A percentile compares a stretch with the other conserved stretches of the same genome.
Evolutionary conservation across 1,140 invertebrate genomes (phyloP).

Genomic region (Dendroctonus ponderosae): DNA sequence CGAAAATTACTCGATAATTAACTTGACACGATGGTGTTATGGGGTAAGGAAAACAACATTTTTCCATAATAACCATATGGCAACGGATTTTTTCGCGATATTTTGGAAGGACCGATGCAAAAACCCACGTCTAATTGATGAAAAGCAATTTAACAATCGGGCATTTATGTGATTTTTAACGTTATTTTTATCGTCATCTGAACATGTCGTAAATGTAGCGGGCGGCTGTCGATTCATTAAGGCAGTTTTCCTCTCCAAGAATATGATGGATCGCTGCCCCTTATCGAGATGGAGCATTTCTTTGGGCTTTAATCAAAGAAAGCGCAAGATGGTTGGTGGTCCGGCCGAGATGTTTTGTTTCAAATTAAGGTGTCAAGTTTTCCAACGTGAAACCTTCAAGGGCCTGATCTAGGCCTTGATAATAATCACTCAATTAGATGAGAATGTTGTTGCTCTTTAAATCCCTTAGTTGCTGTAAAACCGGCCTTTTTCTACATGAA

Average conservation of each 20-base stretch:
- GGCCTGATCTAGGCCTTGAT: too few relatives aligned
- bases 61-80: too few relatives aligned
- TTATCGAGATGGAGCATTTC: slow-evolving; percentile 41
- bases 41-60: too few relatives aligned
- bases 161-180: slow-evolving; percentile 42
- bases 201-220: slow-evolving; percentile 39
- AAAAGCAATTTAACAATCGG: slow-evolving; percentile 31
- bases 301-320: slow-evolving; percentile 21
- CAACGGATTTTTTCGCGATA: background rate
- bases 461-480: background rate
- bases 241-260: slow-evolving; percentile 41
- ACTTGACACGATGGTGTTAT: too few relatives aligned
- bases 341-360: background rate
- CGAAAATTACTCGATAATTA: too few relatives aligned
- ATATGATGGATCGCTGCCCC: slow-evolving; percentile 44
- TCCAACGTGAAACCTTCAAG: too few relatives aligned
- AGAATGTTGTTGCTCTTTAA: too few relatives aligned
- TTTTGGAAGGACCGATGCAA: slow-evolving; percentile 3
- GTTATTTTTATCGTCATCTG: slow-evolving; percentile 42
- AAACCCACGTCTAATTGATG: slow-evolving; percentile 15
- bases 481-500: background rate
- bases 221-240: slow-evolving; percentile 46
- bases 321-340: slow-evolving; percentile 13
- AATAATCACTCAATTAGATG: too few relatives aligned
- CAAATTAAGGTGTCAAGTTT: too few relatives aligned